A percentile compares a stretch with the other conserved stretches of the same genome.
phyloP scores from a whole-genome alignment of 2,113 vertebrate genomes.

The Nothobranchius furzeri region DNA sequence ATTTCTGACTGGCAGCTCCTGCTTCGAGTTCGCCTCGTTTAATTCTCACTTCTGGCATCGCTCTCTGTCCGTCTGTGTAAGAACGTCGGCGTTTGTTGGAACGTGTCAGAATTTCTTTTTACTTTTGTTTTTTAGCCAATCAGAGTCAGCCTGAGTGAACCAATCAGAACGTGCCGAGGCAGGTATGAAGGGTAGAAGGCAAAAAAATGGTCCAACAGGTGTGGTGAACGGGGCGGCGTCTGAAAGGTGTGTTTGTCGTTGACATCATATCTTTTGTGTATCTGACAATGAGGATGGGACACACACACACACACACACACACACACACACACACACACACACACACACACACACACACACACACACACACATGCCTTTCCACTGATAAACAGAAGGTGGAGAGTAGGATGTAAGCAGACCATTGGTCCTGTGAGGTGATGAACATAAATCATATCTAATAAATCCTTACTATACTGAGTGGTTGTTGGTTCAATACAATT shows the following conservation, averaged over 20 bases:
- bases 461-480: too few relatives aligned
- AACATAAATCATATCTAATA: too few relatives aligned
- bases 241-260: slow-evolving; percentile 45
- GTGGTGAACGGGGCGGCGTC: slow-evolving; percentile 17
- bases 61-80: neutral
- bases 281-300: slow-evolving; percentile 19
- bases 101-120: neutral
- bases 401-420: too few relatives aligned
- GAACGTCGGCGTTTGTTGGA: neutral
- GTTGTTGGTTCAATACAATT: too few relatives aligned
- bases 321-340: slow-evolving; percentile 1
- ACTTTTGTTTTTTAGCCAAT: slow-evolving; percentile 36
- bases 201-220: slow-evolving; percentile 13
- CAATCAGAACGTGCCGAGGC: slow-evolving; percentile 23
- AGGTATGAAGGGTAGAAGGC: slow-evolving; percentile 37
- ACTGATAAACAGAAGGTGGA: too few relatives aligned
- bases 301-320: neutral
- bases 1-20: slow-evolving; percentile 25
- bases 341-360: neutral
- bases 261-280: slow-evolving; percentile 31
- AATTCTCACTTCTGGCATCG: slow-evolving; percentile 4
- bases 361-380: slow-evolving; percentile 15
- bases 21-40: neutral
- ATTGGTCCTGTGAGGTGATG: too few relatives aligned
- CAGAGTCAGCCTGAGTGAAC: slow-evolving; percentile 14